These are phyloP conservation scores for Bicyclus anynana DNA, from an alignment of 1,140 invertebrate species.

Conservation along the genomic window DNA sequence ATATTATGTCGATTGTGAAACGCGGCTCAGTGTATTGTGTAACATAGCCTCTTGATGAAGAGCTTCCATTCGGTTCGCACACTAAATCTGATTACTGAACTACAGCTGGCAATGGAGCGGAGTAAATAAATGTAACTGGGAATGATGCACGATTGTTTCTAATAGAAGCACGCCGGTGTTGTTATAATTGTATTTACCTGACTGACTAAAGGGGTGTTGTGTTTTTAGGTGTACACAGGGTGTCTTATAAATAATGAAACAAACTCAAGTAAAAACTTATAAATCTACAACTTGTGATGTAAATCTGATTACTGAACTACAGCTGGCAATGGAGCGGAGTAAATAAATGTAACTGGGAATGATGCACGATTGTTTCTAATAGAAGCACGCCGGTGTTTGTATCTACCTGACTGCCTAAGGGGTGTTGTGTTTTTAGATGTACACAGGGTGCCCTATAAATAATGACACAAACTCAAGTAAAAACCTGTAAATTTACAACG, in stretches of 20 bases:
- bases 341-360: constrained; percentile 1
- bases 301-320: constrained; percentile 4
- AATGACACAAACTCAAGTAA: too few relatives aligned
- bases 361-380: not conserved
- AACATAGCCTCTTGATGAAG: constrained; percentile 10
- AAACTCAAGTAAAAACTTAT: too few relatives aligned
- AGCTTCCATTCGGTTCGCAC: constrained; percentile 8
- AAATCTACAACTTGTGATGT: too few relatives aligned
- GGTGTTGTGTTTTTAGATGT: too few relatives aligned
- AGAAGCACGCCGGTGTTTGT: not conserved
- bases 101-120: not conserved
- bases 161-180: not conserved
- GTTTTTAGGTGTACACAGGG: too few relatives aligned
- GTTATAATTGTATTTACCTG: too few relatives aligned
- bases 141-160: not conserved
- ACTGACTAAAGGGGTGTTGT: too few relatives aligned
- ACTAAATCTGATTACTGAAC: constrained; percentile 3
- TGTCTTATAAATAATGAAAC: too few relatives aligned
- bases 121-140: not conserved
- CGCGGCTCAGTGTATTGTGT: constrained; percentile 15
- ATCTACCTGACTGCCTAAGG: too few relatives aligned
- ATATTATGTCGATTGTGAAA: constrained; percentile 24
- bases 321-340: not conserved
- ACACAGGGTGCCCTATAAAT: too few relatives aligned
- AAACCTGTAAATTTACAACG: too few relatives aligned